phyloP scores from a whole-genome alignment of 2,113 vertebrate species.

The Seriola aureovittata region DNA sequence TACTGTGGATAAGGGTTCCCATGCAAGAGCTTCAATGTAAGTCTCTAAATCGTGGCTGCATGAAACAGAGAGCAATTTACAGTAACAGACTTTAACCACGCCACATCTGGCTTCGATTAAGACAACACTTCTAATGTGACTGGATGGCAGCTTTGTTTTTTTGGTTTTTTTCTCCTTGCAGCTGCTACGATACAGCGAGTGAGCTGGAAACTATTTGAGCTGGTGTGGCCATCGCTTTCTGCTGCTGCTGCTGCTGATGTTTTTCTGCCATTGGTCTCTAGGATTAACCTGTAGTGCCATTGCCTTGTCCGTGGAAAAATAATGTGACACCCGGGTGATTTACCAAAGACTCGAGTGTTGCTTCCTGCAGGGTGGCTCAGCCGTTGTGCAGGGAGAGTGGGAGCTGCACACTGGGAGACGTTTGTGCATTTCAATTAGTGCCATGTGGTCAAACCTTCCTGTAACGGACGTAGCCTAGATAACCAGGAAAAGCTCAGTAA shows the following conservation, averaged over 20 bases:
- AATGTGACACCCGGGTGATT: constrained; percentile 45
- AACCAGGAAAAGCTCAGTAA: background rate
- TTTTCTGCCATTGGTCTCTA: constrained; percentile 45
- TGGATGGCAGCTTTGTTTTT: constrained; percentile 71
- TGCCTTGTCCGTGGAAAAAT: constrained; percentile 26
- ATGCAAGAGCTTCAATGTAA: constrained; percentile 36
- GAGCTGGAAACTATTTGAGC: constrained; percentile 59
- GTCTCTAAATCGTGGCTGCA: constrained; percentile 41
- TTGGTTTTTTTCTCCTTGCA: constrained; percentile 32
- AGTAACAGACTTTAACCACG: constrained; percentile 61
- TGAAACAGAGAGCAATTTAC: constrained; percentile 43
- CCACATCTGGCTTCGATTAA: constrained; percentile 78
- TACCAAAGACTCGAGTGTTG: constrained; percentile 27
- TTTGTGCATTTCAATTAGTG: constrained; percentile 44
- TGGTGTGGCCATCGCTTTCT: constrained; percentile 27
- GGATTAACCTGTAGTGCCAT: constrained; percentile 19
- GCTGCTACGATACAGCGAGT: constrained; percentile 57
- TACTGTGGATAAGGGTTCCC: constrained; percentile 7
- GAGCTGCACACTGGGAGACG: constrained; percentile 35
- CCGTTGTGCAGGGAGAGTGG: background rate
- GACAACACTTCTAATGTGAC: constrained; percentile 62
- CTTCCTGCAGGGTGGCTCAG: constrained; percentile 36
- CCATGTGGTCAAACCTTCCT: constrained; percentile 36
- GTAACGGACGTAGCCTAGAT: background rate
- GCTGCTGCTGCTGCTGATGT: constrained; percentile 40